These are phyloP conservation scores for Pachycephala philippinensis DNA, from an alignment of 2,113 vertebrate genomes.

Conservation along the genomic window DNA sequence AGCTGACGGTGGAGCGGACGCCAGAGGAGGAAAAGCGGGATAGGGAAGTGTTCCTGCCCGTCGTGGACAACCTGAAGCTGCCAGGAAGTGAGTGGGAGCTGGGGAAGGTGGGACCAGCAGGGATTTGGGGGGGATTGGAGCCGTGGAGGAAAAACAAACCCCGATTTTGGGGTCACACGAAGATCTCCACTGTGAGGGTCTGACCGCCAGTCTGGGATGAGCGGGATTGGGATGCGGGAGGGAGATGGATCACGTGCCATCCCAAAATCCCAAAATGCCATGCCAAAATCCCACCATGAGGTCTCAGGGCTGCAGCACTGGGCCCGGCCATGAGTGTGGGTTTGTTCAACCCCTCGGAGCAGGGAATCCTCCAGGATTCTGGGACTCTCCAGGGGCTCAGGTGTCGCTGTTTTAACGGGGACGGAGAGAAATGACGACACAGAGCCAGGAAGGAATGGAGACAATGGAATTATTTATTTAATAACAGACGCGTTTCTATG, in stretches of 20 bases:
- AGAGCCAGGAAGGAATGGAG: no score
- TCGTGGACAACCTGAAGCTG: conserved; percentile 90
- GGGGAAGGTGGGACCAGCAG: not conserved
- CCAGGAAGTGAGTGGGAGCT: conserved; percentile 68
- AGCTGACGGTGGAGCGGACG: conserved; percentile 85
- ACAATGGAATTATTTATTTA: no score
- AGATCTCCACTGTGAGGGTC: not conserved
- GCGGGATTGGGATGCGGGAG: not conserved
- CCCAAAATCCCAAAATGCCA: not conserved
- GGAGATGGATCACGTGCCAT: not conserved
- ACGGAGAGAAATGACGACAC: no score
- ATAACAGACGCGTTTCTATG: no score
- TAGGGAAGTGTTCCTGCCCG: conserved; percentile 85
- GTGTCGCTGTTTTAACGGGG: no score
- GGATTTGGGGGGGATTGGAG: not conserved
- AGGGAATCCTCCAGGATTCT: not conserved
- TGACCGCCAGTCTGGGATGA: not conserved
- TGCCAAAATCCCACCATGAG: no score
- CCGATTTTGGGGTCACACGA: not conserved
- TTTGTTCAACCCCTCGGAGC: accelerated
- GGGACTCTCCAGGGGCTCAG: not conserved
- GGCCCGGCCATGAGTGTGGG: not conserved
- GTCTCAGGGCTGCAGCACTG: accelerated
- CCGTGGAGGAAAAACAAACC: not conserved
- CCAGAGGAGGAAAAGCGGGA: conserved; percentile 82